Percentiles rank a stretch among this genome's conserved stretches.
Conservation (phyloP, 2,888 invertebrate genomes). For the Thecophora atra region DNA sequence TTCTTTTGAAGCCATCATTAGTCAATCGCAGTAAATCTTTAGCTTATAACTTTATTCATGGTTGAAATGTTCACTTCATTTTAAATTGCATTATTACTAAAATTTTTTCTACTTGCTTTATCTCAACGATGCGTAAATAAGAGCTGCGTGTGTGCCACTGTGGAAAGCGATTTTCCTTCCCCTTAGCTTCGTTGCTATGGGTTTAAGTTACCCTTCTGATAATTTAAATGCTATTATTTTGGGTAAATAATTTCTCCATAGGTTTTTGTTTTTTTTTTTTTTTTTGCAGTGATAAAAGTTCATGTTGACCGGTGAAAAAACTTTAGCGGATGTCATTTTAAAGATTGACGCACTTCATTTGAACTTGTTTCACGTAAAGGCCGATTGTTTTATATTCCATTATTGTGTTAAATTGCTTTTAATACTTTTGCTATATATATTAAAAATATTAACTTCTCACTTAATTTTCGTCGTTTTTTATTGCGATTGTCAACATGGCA, state of each 20-base stretch:
- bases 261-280: too few species aligned
- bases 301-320: conserved; percentile 12
- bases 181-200: neutral
- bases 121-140: too few species aligned
- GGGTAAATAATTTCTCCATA: conserved; percentile 2
- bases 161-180: neutral
- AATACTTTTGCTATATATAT: neutral
- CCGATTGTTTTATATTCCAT: neutral
- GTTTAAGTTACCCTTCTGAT: neutral
- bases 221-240: conserved; percentile 23
- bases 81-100: too few species aligned
- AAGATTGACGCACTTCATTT: conserved; percentile 19
- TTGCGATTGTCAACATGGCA: too few species aligned
- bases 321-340: neutral
- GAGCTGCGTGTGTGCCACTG: too few species aligned
- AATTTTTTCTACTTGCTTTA: too few species aligned
- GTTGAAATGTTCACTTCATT: too few species aligned
- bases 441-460: too few species aligned
- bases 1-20: too few species aligned
- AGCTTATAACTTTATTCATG: too few species aligned
- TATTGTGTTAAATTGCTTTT: neutral
- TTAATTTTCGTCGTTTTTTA: too few species aligned
- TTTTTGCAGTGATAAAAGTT: conserved; percentile 11
- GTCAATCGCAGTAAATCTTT: too few species aligned
- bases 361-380: conserved; percentile 19